Evolutionary conservation across 2,113 vertebrate genomes (phyloP).

Genomic region (Paramisgurnus dabryanus): DNA sequence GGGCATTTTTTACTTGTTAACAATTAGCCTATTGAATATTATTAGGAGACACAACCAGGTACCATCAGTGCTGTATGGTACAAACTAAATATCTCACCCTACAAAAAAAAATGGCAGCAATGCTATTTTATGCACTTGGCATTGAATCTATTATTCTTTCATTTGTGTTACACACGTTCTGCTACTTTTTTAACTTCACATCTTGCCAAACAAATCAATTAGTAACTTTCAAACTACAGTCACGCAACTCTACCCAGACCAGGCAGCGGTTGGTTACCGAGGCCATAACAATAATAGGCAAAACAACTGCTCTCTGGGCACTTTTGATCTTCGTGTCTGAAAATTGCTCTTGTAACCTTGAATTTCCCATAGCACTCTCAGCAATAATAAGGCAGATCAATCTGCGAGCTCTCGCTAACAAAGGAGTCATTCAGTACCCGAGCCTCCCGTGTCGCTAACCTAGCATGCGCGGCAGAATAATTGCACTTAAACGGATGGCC

Average conservation of each 20-base stretch:
- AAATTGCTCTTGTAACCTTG: conserved; percentile 45
- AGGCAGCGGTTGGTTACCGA: not conserved
- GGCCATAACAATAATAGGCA: conserved; percentile 29
- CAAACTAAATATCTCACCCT: not conserved
- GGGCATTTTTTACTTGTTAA: not conserved
- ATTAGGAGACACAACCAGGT: not conserved
- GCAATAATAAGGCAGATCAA: conserved; percentile 65
- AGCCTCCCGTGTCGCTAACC: conserved; percentile 69
- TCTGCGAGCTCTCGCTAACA: conserved; percentile 67
- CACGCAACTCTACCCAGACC: not conserved
- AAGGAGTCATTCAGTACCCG: conserved; percentile 74
- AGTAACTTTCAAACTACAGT: not conserved
- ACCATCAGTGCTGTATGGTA: not conserved
- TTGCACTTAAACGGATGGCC: conserved; percentile 70
- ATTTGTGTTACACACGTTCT: too few species aligned
- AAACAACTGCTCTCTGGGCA: conserved; percentile 23
- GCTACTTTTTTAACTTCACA: not conserved
- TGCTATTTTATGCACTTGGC: too few species aligned
- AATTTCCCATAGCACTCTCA: conserved; percentile 42
- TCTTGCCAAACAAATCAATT: not conserved
- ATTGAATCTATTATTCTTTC: too few species aligned
- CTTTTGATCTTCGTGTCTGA: conserved; percentile 44
- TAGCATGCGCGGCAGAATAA: conserved; percentile 66
- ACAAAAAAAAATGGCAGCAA: not conserved
- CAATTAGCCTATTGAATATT: not conserved